Evolutionary conservation across 2,888 invertebrate species (phyloP), one percentile per base, ranked within the genome.

Genomic region (Epistrophe grossulariae): DNA sequence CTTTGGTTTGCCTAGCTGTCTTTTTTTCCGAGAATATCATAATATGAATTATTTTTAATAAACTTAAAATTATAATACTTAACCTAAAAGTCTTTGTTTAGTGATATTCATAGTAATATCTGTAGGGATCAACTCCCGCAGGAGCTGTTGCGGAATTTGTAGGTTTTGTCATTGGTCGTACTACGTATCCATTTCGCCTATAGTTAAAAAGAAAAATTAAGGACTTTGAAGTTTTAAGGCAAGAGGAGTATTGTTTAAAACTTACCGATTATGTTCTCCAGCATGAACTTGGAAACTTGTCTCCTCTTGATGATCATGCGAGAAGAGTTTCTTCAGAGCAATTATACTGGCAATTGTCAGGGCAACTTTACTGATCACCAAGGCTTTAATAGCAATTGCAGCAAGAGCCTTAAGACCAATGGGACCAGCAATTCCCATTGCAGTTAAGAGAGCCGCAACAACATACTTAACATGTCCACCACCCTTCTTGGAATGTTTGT

Each of bases 361-460:
- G 2, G 96, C 96, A 64, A 96, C 95, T 91, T 96, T 96, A 91
- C 95, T 95, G 89, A 96, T 95, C 85, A 96, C 94, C 88, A 96
- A 93, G 45, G 96, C 96, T 91, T 96, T 95, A 62, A 95, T 95
- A 64, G 96, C 96, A 89, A 96, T 95, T 38, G 95, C 94, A 74
- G 95, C 96, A 88, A 96, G 92, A 35, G 95, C 95, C 92, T 96
- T 96, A 90, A 96, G 93, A 52, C 95, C 95, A 91, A 96, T 93
- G 1, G 96, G 96, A 87, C 95, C 95, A 59, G 95, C 95, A 83
- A 96, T 94, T 89, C 95, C 95, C 91, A 96, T 94, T 83, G 95
- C 95, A 57, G 95, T 94, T 89, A 95, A 93, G 88, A 95, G 93
- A 84, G 95, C 95, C 88, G 95, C 94, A 90, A 95, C 93, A 88